phyloP scores from a whole-genome alignment of 2,797 vertebrate species.

The Tragelaphus eurycerus region DNA sequence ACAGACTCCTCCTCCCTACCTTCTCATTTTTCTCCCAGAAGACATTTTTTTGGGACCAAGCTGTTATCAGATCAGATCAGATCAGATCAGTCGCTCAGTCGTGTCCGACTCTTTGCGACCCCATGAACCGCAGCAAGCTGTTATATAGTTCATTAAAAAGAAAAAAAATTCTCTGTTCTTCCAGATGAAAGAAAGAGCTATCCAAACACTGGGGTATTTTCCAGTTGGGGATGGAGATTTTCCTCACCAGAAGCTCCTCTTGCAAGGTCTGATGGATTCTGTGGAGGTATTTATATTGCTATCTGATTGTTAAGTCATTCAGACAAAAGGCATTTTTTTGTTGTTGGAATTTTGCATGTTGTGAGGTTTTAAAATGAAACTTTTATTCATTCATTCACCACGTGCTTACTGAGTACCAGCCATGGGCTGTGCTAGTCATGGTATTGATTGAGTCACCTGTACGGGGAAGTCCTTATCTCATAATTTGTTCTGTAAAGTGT shows the following conservation, averaged over 20 bases:
- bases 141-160: background rate
- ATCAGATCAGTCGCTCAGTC: too few relatives aligned
- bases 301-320: conserved; percentile 19
- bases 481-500: background rate
- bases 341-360: background rate
- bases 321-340: conserved; percentile 10
- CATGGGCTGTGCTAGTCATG: background rate
- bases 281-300: conserved; percentile 90
- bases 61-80: too few relatives aligned
- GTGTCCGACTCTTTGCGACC: too few relatives aligned
- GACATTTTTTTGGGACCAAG: conserved; percentile 1
- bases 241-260: conserved; percentile 94
- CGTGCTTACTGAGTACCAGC: background rate
- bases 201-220: conserved; percentile 96
- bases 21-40: background rate
- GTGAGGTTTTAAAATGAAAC: background rate
- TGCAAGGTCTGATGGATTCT: conserved; percentile 98
- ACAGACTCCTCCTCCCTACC: background rate
- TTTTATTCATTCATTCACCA: conserved; percentile 1
- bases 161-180: conserved; percentile 29
- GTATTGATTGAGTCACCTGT: background rate
- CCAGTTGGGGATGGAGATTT: conserved; percentile 96
- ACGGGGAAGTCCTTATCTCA: background rate
- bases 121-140: too few relatives aligned
- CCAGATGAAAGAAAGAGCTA: conserved; percentile 97